These are phyloP conservation scores for Thinocorus orbignyianus DNA, from an alignment of 2,113 vertebrate genomes.

Conservation along the genomic window DNA sequence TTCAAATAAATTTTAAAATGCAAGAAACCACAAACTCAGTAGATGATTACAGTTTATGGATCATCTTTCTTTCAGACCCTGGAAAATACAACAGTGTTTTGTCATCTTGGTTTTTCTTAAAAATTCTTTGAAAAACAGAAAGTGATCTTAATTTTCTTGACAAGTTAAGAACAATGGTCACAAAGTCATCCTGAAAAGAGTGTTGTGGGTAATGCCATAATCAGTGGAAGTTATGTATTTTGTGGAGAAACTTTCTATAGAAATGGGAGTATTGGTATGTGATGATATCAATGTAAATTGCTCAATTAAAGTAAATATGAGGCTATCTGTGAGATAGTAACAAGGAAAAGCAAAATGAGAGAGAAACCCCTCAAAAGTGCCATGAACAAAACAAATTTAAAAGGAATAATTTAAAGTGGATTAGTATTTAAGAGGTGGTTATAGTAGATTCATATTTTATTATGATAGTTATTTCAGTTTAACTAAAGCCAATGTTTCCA, in stretches of 20 bases:
- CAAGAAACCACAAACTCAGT: background rate
- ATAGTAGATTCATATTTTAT: background rate
- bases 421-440: background rate
- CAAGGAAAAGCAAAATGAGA: background rate
- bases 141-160: background rate
- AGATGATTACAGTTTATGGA: conserved; percentile 16
- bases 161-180: background rate
- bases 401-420: background rate
- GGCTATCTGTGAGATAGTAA: background rate
- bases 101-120: background rate
- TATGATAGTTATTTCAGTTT: background rate
- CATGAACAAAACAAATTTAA: background rate
- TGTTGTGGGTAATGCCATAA: background rate
- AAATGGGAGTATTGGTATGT: background rate
- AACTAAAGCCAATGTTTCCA: background rate
- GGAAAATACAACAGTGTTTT: background rate
- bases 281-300: background rate
- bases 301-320: background rate
- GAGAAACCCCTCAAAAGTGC: background rate
- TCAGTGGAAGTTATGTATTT: background rate
- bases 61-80: conserved; percentile 6
- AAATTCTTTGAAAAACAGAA: background rate
- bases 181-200: background rate
- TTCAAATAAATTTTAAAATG: background rate
- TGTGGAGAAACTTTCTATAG: background rate